Percentiles rank a stretch among this genome's conserved stretches.
phyloP scores from a whole-genome alignment of 1,140 invertebrate species.

The Eciton burchellii region DNA sequence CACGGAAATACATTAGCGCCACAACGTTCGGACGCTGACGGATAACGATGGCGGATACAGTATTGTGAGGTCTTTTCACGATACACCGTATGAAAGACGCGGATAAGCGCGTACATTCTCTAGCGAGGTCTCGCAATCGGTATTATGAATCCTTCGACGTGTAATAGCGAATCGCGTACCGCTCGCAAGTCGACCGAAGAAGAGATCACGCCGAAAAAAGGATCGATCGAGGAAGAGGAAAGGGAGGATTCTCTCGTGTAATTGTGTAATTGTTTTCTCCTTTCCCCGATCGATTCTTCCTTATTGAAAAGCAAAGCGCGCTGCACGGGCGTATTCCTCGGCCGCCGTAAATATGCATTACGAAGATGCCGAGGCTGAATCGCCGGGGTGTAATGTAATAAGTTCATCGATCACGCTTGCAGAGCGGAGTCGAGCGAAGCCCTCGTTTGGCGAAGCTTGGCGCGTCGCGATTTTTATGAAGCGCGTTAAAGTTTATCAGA shows the following conservation, averaged over 20 bases:
- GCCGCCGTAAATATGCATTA: neutral
- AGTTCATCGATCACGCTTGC: neutral
- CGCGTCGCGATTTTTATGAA: constrained; percentile 18
- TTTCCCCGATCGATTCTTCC: neutral
- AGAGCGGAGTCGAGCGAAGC: neutral
- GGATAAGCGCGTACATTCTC: neutral
- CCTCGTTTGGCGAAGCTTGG: neutral
- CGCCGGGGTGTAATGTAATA: constrained; percentile 1
- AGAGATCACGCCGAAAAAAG: no score
- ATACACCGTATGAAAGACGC: no score
- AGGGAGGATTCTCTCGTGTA: no score
- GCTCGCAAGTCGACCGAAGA: neutral
- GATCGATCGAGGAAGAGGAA: no score
- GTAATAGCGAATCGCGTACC: neutral
- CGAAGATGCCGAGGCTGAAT: neutral
- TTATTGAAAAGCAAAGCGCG: neutral
- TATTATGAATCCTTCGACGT: constrained; percentile 5
- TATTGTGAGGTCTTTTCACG: neutral
- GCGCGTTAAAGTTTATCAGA: constrained; percentile 1
- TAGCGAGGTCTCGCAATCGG: neutral
- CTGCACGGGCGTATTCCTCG: neutral
- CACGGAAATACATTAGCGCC: neutral
- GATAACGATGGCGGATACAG: neutral
- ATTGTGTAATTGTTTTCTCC: no score
- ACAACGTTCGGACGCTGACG: neutral